Evolutionary conservation across 2,797 vertebrate species (phyloP).

Genomic region (Lateolabrax maculatus): DNA sequence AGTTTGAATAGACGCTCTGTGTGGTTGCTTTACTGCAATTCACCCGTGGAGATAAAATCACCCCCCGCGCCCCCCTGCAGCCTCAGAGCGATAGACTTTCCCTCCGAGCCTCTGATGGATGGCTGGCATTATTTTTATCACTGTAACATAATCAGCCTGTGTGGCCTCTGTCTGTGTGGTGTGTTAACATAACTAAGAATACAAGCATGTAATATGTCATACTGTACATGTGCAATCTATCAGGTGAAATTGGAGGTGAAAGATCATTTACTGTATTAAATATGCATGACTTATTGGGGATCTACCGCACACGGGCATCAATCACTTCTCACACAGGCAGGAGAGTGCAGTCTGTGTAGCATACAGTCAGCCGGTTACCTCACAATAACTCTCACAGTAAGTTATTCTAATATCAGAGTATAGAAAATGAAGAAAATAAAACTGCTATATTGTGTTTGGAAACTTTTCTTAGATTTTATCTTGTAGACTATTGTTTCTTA

Average conservation of each 20-base stretch:
- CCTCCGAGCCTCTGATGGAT: slow-evolving; percentile 67
- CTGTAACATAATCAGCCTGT: slow-evolving; percentile 72
- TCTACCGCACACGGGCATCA: slow-evolving; percentile 42
- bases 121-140: slow-evolving; percentile 74
- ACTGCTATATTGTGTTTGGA: background rate
- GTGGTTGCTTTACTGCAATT: slow-evolving; percentile 45
- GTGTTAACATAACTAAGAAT: slow-evolving; percentile 66
- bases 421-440: background rate
- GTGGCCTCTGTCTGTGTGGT: slow-evolving; percentile 49
- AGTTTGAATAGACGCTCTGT: slow-evolving; percentile 30
- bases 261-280: slow-evolving; percentile 77
- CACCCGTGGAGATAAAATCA: slow-evolving; percentile 47
- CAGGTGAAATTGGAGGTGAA: slow-evolving; percentile 68
- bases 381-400: background rate
- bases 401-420: background rate
- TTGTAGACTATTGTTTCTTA: slow-evolving; percentile 11
- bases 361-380: background rate
- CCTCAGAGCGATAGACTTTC: slow-evolving; percentile 33
- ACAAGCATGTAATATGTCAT: slow-evolving; percentile 65
- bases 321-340: slow-evolving; percentile 21
- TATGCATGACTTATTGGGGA: slow-evolving; percentile 70
- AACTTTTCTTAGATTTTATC: slow-evolving; percentile 16
- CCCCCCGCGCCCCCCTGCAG: background rate
- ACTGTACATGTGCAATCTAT: slow-evolving; percentile 38
- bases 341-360: slow-evolving; percentile 21